These are phyloP conservation scores for Microcebus murinus DNA, from an alignment of 2,113 vertebrate species.

Conservation along the genomic window DNA sequence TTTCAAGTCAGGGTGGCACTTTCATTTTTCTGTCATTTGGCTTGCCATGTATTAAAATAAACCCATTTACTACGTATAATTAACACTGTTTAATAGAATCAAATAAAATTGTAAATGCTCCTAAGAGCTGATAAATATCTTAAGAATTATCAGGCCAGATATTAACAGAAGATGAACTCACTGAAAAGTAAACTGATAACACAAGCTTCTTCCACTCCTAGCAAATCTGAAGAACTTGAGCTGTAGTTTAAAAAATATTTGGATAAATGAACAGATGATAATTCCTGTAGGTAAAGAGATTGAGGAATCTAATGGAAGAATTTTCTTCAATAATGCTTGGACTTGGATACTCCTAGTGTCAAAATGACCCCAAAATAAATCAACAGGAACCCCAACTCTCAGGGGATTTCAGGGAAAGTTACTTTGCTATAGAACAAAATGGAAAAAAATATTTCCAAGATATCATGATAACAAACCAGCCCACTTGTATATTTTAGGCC, in stretches of 20 bases:
- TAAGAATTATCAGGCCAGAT: neutral
- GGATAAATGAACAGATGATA: neutral
- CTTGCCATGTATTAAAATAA: neutral
- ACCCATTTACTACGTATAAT: neutral
- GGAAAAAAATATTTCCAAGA: neutral
- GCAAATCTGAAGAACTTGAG: neutral
- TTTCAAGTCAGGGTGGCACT: neutral
- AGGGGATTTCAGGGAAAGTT: neutral
- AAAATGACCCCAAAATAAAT: neutral
- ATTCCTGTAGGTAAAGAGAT: neutral
- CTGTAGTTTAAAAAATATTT: neutral
- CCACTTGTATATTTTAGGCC: neutral
- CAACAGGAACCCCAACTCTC: neutral
- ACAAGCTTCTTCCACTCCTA: neutral
- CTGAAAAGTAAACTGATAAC: neutral
- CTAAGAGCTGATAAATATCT: neutral
- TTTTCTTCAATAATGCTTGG: neutral
- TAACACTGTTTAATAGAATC: neutral
- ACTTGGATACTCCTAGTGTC: neutral
- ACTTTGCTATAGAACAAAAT: neutral
- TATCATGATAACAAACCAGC: neutral
- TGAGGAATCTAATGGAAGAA: neutral
- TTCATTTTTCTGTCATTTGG: neutral
- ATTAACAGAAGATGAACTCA: neutral
- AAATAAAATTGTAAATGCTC: neutral